Evolutionary conservation across 2,888 invertebrate genomes (phyloP), one percentile per base, ranked within the genome.

Genomic region (Caenorhabditis zanzibari): DNA sequence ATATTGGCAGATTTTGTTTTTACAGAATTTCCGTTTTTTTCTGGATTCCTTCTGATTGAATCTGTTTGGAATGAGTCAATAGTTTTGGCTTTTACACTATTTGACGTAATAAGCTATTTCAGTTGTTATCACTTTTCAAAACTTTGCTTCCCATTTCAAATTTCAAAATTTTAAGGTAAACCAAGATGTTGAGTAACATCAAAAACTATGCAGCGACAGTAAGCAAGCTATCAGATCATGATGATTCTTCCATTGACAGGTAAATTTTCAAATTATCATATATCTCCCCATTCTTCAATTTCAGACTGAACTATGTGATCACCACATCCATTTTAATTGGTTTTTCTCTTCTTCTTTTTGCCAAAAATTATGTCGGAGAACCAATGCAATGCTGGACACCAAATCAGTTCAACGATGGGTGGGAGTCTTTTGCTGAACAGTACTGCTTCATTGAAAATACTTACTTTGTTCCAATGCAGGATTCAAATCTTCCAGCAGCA

Each of bases 361-460:
- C 93, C 28, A 93, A 93, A 86, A 93, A 93, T 90, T 94, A 93
- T 86, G 93, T 93, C 16, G 93, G 93, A n/a, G 93, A 93, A 82
- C 93, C 93, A 5, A 92, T 93, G 52, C 93, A 93, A 84, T 93
- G 93, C 88, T 93, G 91, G 91, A 82, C 87, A 0, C 90, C 89
- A 7, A 87, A 86, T 28, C 88, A 92, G 72, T 92, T 76, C 58
- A 63, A 86, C 74, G 87, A 74, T 16, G 92, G 92, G 59, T 93
- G 93, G 93, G 93, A 93, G 83, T 92, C 93, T 68, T 94, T 93
- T 89, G 92, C 93, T 41, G 93, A 94, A 85, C 93, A 93, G 88
- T 93, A 94, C 72, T 94, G 94, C 90, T 93, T 94, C 92, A 93
- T 93, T 52, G 93, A 93, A 74, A 93, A 93, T 90, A 94, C 94